Conservation (phyloP, 2,888 invertebrate species). For the Apeira syringaria region DNA sequence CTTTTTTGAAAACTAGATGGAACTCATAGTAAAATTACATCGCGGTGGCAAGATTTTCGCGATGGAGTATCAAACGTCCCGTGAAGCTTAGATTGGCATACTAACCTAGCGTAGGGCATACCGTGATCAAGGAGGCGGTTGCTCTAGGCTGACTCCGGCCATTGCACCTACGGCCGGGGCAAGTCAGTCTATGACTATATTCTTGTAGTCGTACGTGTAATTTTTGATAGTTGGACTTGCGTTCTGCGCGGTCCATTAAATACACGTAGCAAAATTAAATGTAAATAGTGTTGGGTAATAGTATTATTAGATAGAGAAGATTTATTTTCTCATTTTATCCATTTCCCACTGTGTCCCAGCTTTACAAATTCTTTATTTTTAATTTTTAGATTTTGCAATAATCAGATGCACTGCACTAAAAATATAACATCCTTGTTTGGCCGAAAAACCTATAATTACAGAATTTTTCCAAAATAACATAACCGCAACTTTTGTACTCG, state of each 20-base stretch:
- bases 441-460: no score
- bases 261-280: no score
- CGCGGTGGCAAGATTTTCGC: slow-evolving; percentile 55
- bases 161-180: slow-evolving; percentile 86
- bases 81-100: slow-evolving; percentile 45
- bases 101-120: slow-evolving; percentile 90
- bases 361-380: no score
- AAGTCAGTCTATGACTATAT: slow-evolving; percentile 85
- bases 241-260: slow-evolving; percentile 84
- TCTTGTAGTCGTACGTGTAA: slow-evolving; percentile 84
- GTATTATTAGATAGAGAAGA: no score
- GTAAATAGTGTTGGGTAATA: no score
- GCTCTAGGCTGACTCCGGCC: slow-evolving; percentile 85
- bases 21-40: slow-evolving; percentile 49
- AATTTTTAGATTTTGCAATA: no score
- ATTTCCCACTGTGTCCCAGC: no score
- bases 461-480: no score
- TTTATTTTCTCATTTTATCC: no score
- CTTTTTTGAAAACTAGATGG: slow-evolving; percentile 57
- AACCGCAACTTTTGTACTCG: no score
- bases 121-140: slow-evolving; percentile 88
- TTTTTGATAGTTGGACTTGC: slow-evolving; percentile 86
- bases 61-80: slow-evolving; percentile 41
- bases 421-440: no score
- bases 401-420: no score